Evolutionary conservation across 2,113 vertebrate genomes (phyloP).

Genomic region (Aegotheles bennettii): DNA sequence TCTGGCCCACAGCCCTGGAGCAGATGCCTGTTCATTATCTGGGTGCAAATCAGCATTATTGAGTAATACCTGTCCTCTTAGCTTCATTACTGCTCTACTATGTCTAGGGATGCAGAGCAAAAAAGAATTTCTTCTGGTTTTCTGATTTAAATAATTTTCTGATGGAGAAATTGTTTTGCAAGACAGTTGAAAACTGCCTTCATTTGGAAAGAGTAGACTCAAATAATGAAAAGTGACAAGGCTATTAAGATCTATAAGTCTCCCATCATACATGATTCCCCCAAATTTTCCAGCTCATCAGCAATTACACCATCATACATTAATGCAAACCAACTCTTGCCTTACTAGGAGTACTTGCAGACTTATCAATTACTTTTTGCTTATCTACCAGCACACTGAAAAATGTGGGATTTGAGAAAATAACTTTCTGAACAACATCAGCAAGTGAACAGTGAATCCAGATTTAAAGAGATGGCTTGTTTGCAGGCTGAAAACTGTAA

Average conservation of each 20-base stretch:
- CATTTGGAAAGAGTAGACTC: neutral
- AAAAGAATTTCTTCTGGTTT: neutral
- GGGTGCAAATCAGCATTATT: accelerated
- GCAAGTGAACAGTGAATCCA: neutral
- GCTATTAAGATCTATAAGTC: neutral
- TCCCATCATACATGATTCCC: too few species aligned
- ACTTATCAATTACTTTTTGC: neutral
- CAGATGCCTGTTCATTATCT: neutral
- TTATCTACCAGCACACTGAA: neutral
- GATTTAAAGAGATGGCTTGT: neutral
- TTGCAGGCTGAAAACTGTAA: neutral
- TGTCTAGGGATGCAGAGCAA: neutral
- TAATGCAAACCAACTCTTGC: neutral
- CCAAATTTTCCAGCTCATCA: neutral
- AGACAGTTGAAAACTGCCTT: neutral
- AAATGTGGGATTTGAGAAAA: neutral
- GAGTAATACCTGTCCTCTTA: neutral
- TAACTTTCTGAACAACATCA: neutral
- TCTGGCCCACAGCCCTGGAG: neutral
- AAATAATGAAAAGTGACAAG: neutral
- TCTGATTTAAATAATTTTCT: neutral
- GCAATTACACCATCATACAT: neutral
- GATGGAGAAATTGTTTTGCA: neutral
- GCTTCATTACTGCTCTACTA: neutral
- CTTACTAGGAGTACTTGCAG: neutral